Evolutionary conservation across 1,140 invertebrate species (phyloP).

Genomic region (Drepana arcuata): DNA sequence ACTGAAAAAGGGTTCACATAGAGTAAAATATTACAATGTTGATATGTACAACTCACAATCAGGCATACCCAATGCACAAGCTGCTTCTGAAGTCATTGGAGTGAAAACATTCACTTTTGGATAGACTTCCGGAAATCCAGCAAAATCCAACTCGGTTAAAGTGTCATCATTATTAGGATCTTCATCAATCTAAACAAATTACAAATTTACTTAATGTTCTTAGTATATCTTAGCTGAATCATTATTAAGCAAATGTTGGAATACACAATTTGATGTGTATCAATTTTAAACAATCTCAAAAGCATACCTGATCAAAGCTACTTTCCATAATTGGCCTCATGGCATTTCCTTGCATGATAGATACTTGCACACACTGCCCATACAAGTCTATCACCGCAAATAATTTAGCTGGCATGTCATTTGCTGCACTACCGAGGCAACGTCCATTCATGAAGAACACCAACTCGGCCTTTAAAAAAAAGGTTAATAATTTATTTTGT

Average conservation of each 20-base stretch:
- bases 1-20: too few species aligned
- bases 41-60: too few species aligned
- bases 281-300: conserved; percentile 1
- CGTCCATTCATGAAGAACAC: conserved; percentile 92
- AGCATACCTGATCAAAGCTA: conserved; percentile 39
- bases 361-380: conserved; percentile 93
- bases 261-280: background rate
- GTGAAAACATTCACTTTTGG: conserved; percentile 31
- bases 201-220: too few species aligned
- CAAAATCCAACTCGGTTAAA: conserved; percentile 28
- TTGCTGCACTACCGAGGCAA: conserved; percentile 88
- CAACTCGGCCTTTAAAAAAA: conserved; percentile 80
- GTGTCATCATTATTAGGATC: conserved; percentile 49
- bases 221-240: too few species aligned
- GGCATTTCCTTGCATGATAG: conserved; percentile 64
- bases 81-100: conserved; percentile 31
- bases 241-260: conserved; percentile 1
- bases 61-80: too few species aligned
- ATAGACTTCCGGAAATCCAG: conserved; percentile 11
- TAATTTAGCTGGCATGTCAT: conserved; percentile 81
- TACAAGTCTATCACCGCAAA: conserved; percentile 94
- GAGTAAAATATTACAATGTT: too few species aligned
- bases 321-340: conserved; percentile 40
- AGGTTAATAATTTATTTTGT: too few species aligned
- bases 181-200: conserved; percentile 30